Evolutionary conservation across 1,140 invertebrate species (phyloP).

Genomic region (Cydia fagiglandana): DNA sequence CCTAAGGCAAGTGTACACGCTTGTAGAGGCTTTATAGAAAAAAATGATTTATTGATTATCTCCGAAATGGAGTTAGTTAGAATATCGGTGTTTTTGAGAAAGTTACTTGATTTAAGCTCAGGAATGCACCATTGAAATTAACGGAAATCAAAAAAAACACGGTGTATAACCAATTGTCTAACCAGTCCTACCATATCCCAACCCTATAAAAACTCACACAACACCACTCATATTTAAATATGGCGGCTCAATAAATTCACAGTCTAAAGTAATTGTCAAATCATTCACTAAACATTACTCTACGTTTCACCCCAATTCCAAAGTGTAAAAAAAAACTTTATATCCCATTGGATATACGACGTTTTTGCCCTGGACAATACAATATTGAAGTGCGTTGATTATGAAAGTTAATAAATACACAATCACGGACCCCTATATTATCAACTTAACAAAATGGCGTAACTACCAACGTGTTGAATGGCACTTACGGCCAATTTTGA

Average conservation of each 20-base stretch:
- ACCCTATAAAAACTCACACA: not conserved
- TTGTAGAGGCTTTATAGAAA: too few species aligned
- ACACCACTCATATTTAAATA: slow-evolving; percentile 19
- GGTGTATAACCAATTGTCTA: not conserved
- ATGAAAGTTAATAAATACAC: slow-evolving; percentile 35
- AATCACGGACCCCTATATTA: slow-evolving; percentile 41
- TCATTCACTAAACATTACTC: slow-evolving; percentile 48
- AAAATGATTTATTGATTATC: too few species aligned
- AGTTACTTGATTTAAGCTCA: too few species aligned
- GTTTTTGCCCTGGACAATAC: not conserved
- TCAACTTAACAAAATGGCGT: not conserved
- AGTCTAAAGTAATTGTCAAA: slow-evolving; percentile 53
- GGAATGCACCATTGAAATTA: too few species aligned
- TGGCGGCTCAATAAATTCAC: slow-evolving; percentile 50
- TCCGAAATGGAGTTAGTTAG: too few species aligned
- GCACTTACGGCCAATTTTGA: not conserved
- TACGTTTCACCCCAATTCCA: not conserved
- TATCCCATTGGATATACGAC: not conserved
- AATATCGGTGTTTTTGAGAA: too few species aligned
- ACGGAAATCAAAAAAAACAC: too few species aligned
- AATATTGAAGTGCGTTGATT: slow-evolving; percentile 30
- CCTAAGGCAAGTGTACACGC: too few species aligned
- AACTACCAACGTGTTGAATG: not conserved
- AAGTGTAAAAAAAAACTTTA: not conserved
- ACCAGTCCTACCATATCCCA: not conserved